Base-by-base conservation (phyloP, 1,140 invertebrate species). In the Ladona fulva region DNA sequence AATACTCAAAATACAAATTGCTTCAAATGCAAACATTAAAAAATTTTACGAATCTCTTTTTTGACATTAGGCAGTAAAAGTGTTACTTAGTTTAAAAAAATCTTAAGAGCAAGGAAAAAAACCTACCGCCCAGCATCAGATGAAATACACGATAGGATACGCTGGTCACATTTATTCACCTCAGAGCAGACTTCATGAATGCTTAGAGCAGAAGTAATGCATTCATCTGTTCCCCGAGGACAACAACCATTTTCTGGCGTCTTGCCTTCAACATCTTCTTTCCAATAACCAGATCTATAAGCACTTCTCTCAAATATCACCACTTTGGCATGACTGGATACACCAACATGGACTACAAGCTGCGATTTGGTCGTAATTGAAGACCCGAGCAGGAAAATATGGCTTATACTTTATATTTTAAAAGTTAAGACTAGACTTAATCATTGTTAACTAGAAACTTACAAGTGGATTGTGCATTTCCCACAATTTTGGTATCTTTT, bases 301-400 rank as follows among this genome's bases (percentile, higher is more conserved):
- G 91, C 91, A 77, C 83, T 84, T 22, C 81, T 85, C 84, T 92
- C 91, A 77, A 92, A 83, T 1, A 86, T 89, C 14, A 92, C 82
- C 78, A 84, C 84, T 24, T 86, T 81, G 0, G 89, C 87, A 44
- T 83, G 75, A 25, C 80, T 75, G 0, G 89, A 90, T n/a, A 92
- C 90, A 24, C 91, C 91, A 19, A 91, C 88, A 81, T 92, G 91
- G 66, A 92, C 84, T 80, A 90, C 87, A 66, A 91, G 84, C 91
- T 92, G 81, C 76, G 84, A 19, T 24, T 76, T 59, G 37, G 24
- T 73, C 79, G 24, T 80, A 42, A 77, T 77, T 22, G 11, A 10
- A 66, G 19, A 1, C 19, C 24, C 74, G 25, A 74, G 14, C 22
- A 42, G 24, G 59, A 74, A 42, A 24, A 66, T 66, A 66, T 3